These are phyloP conservation scores for Bombus difficillimus DNA, from an alignment of 1,140 invertebrate species.

Conservation along the genomic window DNA sequence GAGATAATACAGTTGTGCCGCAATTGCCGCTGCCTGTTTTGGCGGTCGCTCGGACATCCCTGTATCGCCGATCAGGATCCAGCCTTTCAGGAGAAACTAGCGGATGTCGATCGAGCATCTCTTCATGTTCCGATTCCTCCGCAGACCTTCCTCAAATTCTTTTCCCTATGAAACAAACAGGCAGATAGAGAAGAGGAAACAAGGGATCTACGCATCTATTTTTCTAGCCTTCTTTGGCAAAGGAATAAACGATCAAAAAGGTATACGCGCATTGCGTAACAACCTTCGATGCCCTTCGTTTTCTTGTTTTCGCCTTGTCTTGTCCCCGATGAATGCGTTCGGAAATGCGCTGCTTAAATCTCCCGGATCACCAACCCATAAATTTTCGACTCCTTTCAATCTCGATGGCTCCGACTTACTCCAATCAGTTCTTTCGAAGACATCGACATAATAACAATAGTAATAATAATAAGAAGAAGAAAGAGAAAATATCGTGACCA, in stretches of 20 bases:
- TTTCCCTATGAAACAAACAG: slow-evolving; percentile 87
- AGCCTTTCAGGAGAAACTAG: slow-evolving; percentile 89
- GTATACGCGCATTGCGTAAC: neutral
- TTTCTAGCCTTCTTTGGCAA: neutral
- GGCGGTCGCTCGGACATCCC: slow-evolving; percentile 95
- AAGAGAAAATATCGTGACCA: neutral
- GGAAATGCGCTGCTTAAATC: neutral
- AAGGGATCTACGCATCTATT: neutral
- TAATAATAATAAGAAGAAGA: neutral
- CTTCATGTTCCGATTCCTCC: slow-evolving; percentile 93
- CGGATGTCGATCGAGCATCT: slow-evolving; percentile 90
- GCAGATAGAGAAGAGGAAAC: slow-evolving; percentile 3
- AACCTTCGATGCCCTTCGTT: neutral
- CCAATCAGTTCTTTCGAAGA: neutral
- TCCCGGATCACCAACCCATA: neutral
- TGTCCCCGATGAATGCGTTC: neutral
- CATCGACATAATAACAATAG: neutral
- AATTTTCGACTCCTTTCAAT: neutral
- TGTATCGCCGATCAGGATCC: slow-evolving; percentile 93
- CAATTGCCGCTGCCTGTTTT: slow-evolving; percentile 98
- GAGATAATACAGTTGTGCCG: slow-evolving; percentile 97
- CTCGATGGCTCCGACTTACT: neutral
- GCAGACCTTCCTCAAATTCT: slow-evolving; percentile 94
- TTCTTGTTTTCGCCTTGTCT: neutral
- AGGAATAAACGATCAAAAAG: neutral